Percentiles rank a stretch among this genome's conserved stretches.
Conservation (phyloP, 2,888 invertebrate species). For the Antheraea yamamai region DNA sequence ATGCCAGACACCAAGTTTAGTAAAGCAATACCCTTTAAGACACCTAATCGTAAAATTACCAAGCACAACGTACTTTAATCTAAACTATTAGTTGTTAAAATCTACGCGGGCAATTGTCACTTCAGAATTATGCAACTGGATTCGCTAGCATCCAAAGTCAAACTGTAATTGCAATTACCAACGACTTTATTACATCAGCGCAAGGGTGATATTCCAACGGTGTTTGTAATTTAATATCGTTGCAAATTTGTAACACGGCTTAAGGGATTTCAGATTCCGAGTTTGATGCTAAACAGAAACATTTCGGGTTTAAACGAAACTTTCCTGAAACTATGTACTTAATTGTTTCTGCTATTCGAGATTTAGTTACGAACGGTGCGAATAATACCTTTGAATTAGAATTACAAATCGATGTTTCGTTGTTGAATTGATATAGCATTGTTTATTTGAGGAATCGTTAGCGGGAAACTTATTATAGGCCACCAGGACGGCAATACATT, state of each 20-base stretch:
- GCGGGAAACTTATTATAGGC: too few species aligned
- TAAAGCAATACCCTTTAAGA: not conserved
- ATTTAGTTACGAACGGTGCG: slow-evolving; percentile 5
- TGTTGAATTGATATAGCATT: not conserved
- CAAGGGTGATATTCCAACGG: slow-evolving; percentile 37
- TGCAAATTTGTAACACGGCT: slow-evolving; percentile 65
- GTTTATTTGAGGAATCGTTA: not conserved
- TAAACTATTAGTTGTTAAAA: slow-evolving; percentile 73
- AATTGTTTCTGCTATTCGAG: slow-evolving; percentile 39
- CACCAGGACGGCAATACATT: not conserved
- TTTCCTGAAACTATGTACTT: slow-evolving; percentile 58
- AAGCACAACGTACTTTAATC: slow-evolving; percentile 63
- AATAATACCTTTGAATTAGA: slow-evolving; percentile 2
- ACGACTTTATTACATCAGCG: slow-evolving; percentile 29
- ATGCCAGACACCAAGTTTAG: not conserved
- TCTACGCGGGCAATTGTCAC: slow-evolving; percentile 75
- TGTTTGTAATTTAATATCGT: slow-evolving; percentile 31
- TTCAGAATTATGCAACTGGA: slow-evolving; percentile 64
- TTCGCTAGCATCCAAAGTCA: slow-evolving; percentile 56
- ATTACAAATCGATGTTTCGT: not conserved
- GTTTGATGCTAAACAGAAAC: slow-evolving; percentile 72
- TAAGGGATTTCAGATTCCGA: slow-evolving; percentile 74
- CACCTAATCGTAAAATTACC: slow-evolving; percentile 35
- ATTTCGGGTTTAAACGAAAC: slow-evolving; percentile 65
- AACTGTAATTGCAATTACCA: slow-evolving; percentile 30